These are phyloP conservation scores for Chironomus tepperi DNA, from an alignment of 1,140 invertebrate species.

Conservation along the genomic window DNA sequence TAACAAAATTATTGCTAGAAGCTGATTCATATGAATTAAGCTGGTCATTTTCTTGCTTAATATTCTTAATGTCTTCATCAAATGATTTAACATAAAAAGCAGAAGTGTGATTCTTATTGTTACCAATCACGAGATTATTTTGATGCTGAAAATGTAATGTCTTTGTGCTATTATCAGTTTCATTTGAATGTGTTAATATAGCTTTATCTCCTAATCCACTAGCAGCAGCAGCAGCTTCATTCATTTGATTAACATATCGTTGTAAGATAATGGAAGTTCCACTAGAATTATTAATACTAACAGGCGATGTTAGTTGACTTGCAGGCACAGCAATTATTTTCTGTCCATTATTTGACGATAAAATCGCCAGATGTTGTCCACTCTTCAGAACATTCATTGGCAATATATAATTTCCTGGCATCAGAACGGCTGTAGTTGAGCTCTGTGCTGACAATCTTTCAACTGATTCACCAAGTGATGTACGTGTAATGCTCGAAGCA, in stretches of 20 bases:
- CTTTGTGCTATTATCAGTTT: not conserved
- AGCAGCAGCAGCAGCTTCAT: constrained; percentile 37
- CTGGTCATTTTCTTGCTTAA: constrained; percentile 29
- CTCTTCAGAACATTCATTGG: constrained; percentile 60
- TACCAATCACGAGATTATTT: not conserved
- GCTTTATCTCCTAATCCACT: constrained; percentile 43
- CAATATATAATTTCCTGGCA: constrained; percentile 58
- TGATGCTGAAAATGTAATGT: not conserved
- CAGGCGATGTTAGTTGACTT: constrained; percentile 43
- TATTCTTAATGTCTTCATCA: not conserved
- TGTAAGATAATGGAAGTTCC: constrained; percentile 46
- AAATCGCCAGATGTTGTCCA: constrained; percentile 59
- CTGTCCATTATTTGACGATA: constrained; percentile 50
- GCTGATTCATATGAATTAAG: not conserved
- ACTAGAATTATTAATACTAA: constrained; percentile 42
- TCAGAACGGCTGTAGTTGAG: constrained; percentile 45
- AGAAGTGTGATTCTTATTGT: not conserved
- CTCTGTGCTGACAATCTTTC: not conserved
- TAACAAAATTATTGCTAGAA: not conserved
- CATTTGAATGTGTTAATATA: constrained; percentile 37
- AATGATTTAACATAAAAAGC: not conserved
- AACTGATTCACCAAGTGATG: not conserved
- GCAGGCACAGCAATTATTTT: constrained; percentile 50
- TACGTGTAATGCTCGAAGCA: not conserved
- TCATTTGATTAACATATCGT: constrained; percentile 44